These are phyloP conservation scores for Ennomos quercinarius DNA, from an alignment of 2,888 invertebrate species.

Conservation along the genomic window DNA sequence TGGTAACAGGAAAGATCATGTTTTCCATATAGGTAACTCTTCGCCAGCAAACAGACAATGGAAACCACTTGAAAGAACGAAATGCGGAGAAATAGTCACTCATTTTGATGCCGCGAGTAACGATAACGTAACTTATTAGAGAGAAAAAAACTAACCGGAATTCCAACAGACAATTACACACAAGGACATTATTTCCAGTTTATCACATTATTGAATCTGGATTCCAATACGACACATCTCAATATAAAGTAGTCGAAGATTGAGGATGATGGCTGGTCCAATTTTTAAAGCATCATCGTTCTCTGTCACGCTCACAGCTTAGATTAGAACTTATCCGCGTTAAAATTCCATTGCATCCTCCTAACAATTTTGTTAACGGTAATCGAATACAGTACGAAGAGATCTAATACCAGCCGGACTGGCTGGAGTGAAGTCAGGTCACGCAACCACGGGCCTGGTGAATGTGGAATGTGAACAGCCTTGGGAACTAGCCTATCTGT, in stretches of 20 bases:
- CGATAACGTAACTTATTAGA: no score
- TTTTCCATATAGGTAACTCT: no score
- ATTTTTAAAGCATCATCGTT: not conserved
- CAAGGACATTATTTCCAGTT: no score
- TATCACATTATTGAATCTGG: no score
- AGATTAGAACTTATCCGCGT: slow-evolving; percentile 10
- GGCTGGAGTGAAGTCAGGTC: slow-evolving; percentile 50
- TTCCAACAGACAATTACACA: no score
- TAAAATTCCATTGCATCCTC: slow-evolving; percentile 23
- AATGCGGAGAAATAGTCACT: not conserved
- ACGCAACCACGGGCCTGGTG: slow-evolving; percentile 59
- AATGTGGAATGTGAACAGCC: slow-evolving; percentile 69
- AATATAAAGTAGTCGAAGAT: not conserved
- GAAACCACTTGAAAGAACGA: not conserved
- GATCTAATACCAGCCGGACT: slow-evolving; percentile 47
- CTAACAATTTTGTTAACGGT: slow-evolving; percentile 40
- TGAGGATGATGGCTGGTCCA: slow-evolving; percentile 1
- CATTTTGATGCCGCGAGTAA: no score
- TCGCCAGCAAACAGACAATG: no score
- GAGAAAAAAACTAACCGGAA: no score
- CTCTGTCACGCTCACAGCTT: slow-evolving; percentile 8
- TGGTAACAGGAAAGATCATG: no score
- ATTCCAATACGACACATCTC: no score
- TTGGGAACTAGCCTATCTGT: slow-evolving; percentile 48
- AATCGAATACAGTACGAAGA: slow-evolving; percentile 36